Evolutionary conservation across 2,888 invertebrate species (phyloP), one percentile per base, ranked within the genome.

Genomic region (Phengaris arion): DNA sequence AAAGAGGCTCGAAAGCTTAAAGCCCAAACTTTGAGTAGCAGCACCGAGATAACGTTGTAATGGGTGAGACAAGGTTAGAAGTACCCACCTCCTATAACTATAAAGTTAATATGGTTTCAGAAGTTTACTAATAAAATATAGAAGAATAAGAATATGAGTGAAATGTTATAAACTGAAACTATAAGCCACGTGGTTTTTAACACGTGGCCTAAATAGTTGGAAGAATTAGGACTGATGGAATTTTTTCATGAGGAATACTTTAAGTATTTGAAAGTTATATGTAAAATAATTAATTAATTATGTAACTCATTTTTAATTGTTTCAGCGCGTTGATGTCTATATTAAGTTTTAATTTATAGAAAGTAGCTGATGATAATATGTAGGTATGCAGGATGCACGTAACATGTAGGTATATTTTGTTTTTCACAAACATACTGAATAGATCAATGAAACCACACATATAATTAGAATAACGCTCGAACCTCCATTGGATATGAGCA

Each of bases 401-500:
- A 48, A 46, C 6, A 46, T 6, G 46, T 48, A 48, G 1, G 35
- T 8, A 48, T 48, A 8, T 48, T 48, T 48, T 48, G 48, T 48
- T 48, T 7, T 48, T 48, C 48, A 48, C 48, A 8, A 48, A 48
- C 35, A 35, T 48, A 48, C 48, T 48, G 6, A 48, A 48, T 48
- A 8, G 48, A 48, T 48, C 12, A 64, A 45, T 45, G 6, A 45
- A 64, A 12, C 57, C 15, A 2, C 7, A 52, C 52, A 52, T 52
- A 52, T 9, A 10, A 64, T 64, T 46, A 13, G 12, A 70, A 76
- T 74, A 70, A 78, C 57, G 46, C 75, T 77, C 76, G 69, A 81
- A 92, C 92, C 93, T 90, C 89, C 86, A 81, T 91, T 88, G 77
- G 88, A 79, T 81, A 88, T 92, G 78, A 91, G 85, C 82, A 89